Evolutionary conservation across 2,888 invertebrate species (phyloP), one percentile per base, ranked within the genome.

Genomic region (Ametastegia equiseti): DNA sequence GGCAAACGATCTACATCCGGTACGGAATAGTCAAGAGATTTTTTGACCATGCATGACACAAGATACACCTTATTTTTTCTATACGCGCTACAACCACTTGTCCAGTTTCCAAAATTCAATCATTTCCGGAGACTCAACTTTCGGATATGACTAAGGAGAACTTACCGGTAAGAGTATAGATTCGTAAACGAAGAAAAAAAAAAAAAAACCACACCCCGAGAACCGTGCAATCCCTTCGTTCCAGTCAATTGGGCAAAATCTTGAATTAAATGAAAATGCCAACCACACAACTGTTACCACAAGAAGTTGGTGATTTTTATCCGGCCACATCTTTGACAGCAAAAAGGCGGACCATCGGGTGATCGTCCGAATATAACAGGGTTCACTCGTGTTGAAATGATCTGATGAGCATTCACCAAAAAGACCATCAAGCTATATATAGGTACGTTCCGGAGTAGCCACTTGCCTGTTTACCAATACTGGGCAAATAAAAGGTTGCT

Each of bases 1-100:
- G 63, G 60, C 78, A 4, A 54, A n/a, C 27, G 39, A 63, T 78
- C 63, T 45, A 63, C 60, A 54, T 60, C 78, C 60, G 60, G 60
- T 78, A 75, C 33, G 54, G n/a, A 75, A 54, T 54, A 45, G n/a
- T 7, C 50, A 54, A 75, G 36, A n/a, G 23, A 30, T 7, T 75
- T 75, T 75, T 75, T 50, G 33, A 54, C 5, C 19, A 19, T 2
- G 33, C 39, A 54, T 54, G 54, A 50, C 75, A 36, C 75, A 19
- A 33, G n/a, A 47, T 15, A 60, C 30, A 60, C 30, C 30, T 23
- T 11, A 11, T 27, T 27, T 23, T 13, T 5, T 15, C 19, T 11
- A 67, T 67, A 9, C 39, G 67, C 39, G 11, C 36, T 65, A 6
- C n/a, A 19, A 65, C 39, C 36, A 39, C 63, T 30, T 30, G 33